A percentile compares a stretch with the other conserved stretches of the same genome.
phyloP scores from a whole-genome alignment of 2,888 invertebrate genomes.

The Drosophila tripunctata region DNA sequence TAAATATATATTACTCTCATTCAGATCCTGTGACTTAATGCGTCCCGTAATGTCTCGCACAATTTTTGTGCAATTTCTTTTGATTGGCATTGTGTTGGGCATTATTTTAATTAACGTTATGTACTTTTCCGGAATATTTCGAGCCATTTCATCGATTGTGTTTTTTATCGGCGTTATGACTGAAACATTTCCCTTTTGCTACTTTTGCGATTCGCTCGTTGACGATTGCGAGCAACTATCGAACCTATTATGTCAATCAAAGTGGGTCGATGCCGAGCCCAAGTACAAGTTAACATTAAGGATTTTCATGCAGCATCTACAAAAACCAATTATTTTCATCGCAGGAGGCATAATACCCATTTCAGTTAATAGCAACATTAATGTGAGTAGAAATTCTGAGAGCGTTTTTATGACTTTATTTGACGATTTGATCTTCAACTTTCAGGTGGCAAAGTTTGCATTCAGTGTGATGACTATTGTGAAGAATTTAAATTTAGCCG shows the following conservation, averaged over 20 bases:
- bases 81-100: conserved; percentile 16
- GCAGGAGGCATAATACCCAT: conserved; percentile 36
- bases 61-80: conserved; percentile 17
- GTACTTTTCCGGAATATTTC: conserved; percentile 5
- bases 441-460: conserved; percentile 62
- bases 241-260: conserved; percentile 16
- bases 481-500: conserved; percentile 57
- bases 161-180: conserved; percentile 30
- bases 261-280: conserved; percentile 34
- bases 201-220: conserved; percentile 47
- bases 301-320: conserved; percentile 31
- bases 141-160: conserved; percentile 43
- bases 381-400: conserved; percentile 46
- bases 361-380: conserved; percentile 41
- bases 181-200: conserved; percentile 67
- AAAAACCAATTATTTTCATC: conserved; percentile 35
- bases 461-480: conserved; percentile 70
- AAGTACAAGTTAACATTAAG: conserved; percentile 26
- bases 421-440: too few species aligned
- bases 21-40: conserved; percentile 32
- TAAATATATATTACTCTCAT: too few species aligned
- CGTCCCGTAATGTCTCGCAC: conserved; percentile 18
- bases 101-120: conserved; percentile 13
- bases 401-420: too few species aligned
- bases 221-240: conserved; percentile 45